Percentiles rank a stretch among this genome's conserved stretches.
phyloP scores from a whole-genome alignment of 2,797 vertebrate genomes.

The Streptopelia turtur region DNA sequence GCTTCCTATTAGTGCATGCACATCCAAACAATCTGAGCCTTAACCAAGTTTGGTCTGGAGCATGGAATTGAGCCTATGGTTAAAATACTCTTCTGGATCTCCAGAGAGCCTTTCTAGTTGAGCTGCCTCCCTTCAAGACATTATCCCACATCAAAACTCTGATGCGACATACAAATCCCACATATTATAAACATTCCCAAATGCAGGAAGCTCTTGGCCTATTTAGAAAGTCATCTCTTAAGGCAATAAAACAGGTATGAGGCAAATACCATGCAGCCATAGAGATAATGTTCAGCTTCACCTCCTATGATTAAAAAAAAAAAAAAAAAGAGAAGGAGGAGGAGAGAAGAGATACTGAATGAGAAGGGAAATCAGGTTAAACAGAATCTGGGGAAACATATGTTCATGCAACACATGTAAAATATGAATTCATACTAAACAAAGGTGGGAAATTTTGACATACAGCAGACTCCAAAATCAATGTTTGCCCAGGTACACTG shows the following conservation, averaged over 20 bases:
- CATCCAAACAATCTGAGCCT: background rate
- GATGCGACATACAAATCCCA: background rate
- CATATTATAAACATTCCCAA: background rate
- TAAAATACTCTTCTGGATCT: background rate
- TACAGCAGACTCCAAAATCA: constrained; percentile 14
- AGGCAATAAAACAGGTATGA: constrained; percentile 20
- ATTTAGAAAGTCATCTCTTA: constrained; percentile 8
- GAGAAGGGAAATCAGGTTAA: constrained; percentile 49
- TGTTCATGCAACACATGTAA: constrained; percentile 24
- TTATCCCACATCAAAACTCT: background rate
- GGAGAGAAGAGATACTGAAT: constrained; percentile 37
- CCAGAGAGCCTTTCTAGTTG: background rate
- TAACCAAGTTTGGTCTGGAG: background rate
- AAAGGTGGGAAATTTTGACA: constrained; percentile 39
- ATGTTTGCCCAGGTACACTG: background rate
- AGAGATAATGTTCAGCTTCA: constrained; percentile 20
- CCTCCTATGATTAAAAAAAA: background rate
- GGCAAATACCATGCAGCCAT: background rate
- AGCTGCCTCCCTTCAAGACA: background rate
- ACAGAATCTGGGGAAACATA: constrained; percentile 56
- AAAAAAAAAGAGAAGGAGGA: background rate
- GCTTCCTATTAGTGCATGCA: background rate
- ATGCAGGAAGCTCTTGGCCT: background rate
- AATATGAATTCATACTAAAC: background rate
- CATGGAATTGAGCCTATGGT: background rate